phyloP scores from a whole-genome alignment of 2,888 invertebrate genomes.

The Tenodera sinensis region DNA sequence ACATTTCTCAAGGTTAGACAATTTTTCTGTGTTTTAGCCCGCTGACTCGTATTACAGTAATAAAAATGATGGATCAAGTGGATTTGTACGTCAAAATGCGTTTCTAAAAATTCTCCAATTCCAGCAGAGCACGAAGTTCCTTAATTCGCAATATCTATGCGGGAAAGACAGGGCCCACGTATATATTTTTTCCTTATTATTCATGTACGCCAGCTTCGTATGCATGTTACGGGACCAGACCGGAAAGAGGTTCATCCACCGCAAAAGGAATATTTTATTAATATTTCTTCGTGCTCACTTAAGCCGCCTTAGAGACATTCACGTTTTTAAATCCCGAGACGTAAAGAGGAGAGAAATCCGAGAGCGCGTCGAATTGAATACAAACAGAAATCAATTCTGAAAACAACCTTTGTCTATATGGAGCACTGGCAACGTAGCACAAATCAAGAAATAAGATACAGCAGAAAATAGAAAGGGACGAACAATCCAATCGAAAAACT shows the following conservation, averaged over 20 bases:
- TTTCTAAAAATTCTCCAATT: constrained; percentile 17
- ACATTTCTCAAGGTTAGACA: background rate
- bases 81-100: constrained; percentile 20
- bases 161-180: constrained; percentile 3
- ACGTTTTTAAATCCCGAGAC: background rate
- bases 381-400: background rate
- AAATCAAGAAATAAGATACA: background rate
- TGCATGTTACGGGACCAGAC: background rate
- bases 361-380: background rate
- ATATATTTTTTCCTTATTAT: constrained; percentile 13
- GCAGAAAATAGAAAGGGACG: background rate
- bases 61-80: constrained; percentile 16
- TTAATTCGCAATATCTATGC: constrained; percentile 25
- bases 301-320: background rate
- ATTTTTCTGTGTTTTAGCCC: background rate
- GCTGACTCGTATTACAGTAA: background rate
- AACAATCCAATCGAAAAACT: too few species aligned
- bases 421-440: background rate
- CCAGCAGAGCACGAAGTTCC: constrained; percentile 3
- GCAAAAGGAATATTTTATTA: background rate
- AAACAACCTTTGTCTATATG: background rate
- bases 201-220: background rate
- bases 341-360: background rate
- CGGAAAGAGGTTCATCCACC: background rate
- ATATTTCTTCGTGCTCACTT: background rate